Percentiles rank a stretch among this genome's conserved stretches.
Conservation (phyloP, 2,113 vertebrate species). For the Daboia siamensis region DNA sequence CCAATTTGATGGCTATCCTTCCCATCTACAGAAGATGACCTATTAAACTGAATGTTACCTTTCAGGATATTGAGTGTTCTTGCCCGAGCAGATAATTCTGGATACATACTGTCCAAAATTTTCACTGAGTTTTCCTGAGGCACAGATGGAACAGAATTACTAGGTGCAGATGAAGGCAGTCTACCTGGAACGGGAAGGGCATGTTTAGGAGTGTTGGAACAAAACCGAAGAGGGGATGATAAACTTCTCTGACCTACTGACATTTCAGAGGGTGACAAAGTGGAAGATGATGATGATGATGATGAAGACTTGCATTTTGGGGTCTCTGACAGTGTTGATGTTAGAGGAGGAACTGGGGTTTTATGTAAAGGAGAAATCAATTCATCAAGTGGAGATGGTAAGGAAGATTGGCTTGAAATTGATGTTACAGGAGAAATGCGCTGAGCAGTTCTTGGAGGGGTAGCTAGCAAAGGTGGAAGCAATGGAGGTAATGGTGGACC, state of each 20-base stretch:
- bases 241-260: conserved; percentile 55
- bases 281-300: conserved; percentile 35
- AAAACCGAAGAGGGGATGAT: conserved; percentile 91
- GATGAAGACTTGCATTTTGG: conserved; percentile 57
- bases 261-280: conserved; percentile 68
- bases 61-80: conserved; percentile 89
- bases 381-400: conserved; percentile 73
- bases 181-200: conserved; percentile 91
- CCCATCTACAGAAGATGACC: conserved; percentile 61
- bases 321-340: conserved; percentile 58
- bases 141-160: conserved; percentile 54
- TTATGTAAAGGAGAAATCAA: conserved; percentile 62
- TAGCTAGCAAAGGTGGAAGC: conserved; percentile 78
- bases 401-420: conserved; percentile 64
- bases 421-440: conserved; percentile 64
- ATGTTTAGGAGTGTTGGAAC: conserved; percentile 93
- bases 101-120: conserved; percentile 93
- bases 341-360: conserved; percentile 53
- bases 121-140: conserved; percentile 89
- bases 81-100: conserved; percentile 88
- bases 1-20: conserved; percentile 65
- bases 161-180: conserved; percentile 73
- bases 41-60: conserved; percentile 80
- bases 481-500: conserved; percentile 86
- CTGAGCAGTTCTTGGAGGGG: conserved; percentile 75